Evolutionary conservation across 2,113 vertebrate species (phyloP).

Genomic region (Tenrec ecaudatus): DNA sequence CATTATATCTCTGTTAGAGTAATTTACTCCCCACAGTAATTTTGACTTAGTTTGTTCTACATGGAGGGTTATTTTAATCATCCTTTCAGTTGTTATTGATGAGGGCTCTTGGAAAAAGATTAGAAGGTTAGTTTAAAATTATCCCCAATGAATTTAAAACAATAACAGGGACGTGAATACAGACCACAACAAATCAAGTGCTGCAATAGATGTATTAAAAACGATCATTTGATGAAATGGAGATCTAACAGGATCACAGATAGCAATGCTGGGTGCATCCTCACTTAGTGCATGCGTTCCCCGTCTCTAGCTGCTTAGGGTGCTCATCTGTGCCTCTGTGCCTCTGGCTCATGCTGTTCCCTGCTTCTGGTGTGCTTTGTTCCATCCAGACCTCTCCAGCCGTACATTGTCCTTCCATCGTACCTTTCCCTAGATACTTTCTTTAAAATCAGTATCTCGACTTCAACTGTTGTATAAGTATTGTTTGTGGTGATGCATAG

Average conservation of each 20-base stretch:
- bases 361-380: background rate
- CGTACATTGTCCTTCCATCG: background rate
- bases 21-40: constrained; percentile 87
- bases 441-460: background rate
- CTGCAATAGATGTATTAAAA: constrained; percentile 82
- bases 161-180: constrained; percentile 83
- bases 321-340: background rate
- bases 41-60: constrained; percentile 87
- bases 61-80: constrained; percentile 88
- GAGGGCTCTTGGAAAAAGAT: constrained; percentile 85
- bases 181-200: constrained; percentile 84
- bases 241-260: constrained; percentile 26
- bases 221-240: constrained; percentile 57
- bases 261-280: background rate
- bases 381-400: background rate
- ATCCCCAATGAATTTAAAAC: constrained; percentile 87
- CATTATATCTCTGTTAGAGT: constrained; percentile 85
- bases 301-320: background rate
- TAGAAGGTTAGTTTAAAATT: constrained; percentile 89
- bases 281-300: background rate
- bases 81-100: constrained; percentile 88
- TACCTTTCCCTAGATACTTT: background rate
- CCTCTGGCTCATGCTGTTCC: background rate
- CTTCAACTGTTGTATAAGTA: background rate
- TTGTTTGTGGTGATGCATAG: background rate